Conservation (phyloP, 35 echinoderm and acorn worm genomes). For the Diadema setosum region DNA sequence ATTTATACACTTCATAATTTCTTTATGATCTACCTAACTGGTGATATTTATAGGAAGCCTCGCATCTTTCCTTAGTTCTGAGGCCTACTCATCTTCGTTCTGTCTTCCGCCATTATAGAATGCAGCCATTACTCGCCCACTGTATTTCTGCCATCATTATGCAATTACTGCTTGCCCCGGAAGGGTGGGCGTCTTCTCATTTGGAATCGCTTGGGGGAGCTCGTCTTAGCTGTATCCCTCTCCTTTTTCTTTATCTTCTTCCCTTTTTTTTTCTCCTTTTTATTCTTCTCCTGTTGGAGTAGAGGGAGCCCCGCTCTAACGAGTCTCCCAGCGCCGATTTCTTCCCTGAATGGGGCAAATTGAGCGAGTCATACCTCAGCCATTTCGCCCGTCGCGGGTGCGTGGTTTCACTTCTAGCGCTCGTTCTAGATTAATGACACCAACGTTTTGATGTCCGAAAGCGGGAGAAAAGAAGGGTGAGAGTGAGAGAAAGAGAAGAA, state of each 20-base stretch:
- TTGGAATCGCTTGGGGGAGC: neutral
- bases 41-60: no score
- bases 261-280: neutral
- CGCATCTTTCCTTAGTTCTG: no score
- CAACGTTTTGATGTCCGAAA: neutral
- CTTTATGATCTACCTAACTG: no score
- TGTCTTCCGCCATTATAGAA: neutral
- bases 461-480: neutral
- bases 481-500: neutral
- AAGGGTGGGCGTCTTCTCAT: neutral
- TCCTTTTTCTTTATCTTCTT: neutral
- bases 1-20: no score
- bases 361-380: neutral
- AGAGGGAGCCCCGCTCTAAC: neutral
- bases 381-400: neutral
- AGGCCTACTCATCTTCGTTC: no score
- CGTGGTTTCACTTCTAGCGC: neutral
- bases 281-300: neutral
- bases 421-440: neutral
- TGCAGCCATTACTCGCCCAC: neutral
- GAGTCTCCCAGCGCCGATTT: conserved; percentile 14
- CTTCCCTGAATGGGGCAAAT: neutral
- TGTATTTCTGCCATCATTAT: neutral
- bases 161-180: neutral
- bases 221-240: neutral